These are phyloP conservation scores for Nasonia oneida DNA, from an alignment of 2,888 invertebrate species.

Conservation along the genomic window DNA sequence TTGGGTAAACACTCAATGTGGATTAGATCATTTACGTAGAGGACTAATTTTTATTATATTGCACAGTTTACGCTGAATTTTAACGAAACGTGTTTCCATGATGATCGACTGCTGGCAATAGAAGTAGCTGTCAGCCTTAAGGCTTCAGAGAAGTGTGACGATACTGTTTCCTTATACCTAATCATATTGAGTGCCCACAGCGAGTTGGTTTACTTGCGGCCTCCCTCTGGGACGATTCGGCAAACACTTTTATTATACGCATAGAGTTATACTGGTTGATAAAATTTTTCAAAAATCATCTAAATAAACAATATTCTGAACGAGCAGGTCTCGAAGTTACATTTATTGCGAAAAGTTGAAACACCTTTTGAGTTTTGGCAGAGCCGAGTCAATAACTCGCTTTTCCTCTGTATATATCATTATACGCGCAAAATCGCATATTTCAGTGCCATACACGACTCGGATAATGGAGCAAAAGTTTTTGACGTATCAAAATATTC, in stretches of 20 bases:
- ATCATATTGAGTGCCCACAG: neutral
- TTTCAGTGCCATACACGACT: neutral
- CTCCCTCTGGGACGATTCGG: neutral
- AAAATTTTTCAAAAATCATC: too few relatives aligned
- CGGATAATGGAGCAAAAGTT: neutral
- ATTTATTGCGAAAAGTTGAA: neutral
- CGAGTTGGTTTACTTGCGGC: neutral
- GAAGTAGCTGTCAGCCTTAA: neutral
- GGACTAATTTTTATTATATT: too few relatives aligned
- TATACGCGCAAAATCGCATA: neutral
- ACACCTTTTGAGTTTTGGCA: too few relatives aligned
- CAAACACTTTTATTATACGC: neutral
- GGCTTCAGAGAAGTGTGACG: neutral
- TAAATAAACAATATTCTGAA: too few relatives aligned
- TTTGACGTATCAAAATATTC: neutral
- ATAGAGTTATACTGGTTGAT: too few relatives aligned
- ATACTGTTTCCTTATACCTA: neutral
- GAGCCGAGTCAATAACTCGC: too few relatives aligned
- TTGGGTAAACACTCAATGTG: too few relatives aligned
- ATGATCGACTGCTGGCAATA: neutral
- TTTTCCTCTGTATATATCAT: too few relatives aligned
- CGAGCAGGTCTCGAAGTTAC: too few relatives aligned
- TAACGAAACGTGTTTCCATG: neutral
- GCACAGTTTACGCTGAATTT: neutral
- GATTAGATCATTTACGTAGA: too few relatives aligned